A percentile compares a stretch with the other conserved stretches of the same genome.
These are phyloP conservation scores for Pandemis corylana DNA, from an alignment of 2,888 invertebrate species.

Conservation along the genomic window DNA sequence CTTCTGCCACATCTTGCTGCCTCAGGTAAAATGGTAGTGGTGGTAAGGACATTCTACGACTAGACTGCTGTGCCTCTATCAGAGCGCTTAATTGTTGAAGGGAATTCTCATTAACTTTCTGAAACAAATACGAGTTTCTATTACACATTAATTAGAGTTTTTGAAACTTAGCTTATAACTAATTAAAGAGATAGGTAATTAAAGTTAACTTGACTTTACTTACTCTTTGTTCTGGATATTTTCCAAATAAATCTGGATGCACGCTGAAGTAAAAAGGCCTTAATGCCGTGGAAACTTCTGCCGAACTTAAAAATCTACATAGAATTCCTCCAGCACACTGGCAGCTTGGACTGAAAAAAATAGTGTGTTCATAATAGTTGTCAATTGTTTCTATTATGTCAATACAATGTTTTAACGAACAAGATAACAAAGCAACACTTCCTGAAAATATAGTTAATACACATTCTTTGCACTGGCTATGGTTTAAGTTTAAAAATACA, in stretches of 20 bases:
- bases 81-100: constrained; percentile 94
- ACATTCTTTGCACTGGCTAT: background rate
- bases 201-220: constrained; percentile 48
- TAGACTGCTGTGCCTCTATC: constrained; percentile 90
- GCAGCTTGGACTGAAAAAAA: constrained; percentile 50
- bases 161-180: background rate
- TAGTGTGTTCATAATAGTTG: background rate
- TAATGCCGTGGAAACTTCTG: constrained; percentile 95
- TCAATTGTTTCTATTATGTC: background rate
- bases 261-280: constrained; percentile 98
- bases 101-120: constrained; percentile 96
- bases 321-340: constrained; percentile 58
- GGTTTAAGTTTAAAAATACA: background rate
- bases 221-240: constrained; percentile 95
- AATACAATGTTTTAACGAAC: background rate
- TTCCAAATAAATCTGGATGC: constrained; percentile 97
- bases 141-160: background rate
- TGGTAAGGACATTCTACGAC: constrained; percentile 85
- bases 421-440: background rate
- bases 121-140: constrained; percentile 54
- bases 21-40: constrained; percentile 92
- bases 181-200: background rate
- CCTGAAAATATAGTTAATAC: background rate
- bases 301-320: constrained; percentile 86
- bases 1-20: constrained; percentile 85